These are phyloP conservation scores for Fratercula arctica DNA, from an alignment of 2,797 vertebrate species.

Conservation along the genomic window DNA sequence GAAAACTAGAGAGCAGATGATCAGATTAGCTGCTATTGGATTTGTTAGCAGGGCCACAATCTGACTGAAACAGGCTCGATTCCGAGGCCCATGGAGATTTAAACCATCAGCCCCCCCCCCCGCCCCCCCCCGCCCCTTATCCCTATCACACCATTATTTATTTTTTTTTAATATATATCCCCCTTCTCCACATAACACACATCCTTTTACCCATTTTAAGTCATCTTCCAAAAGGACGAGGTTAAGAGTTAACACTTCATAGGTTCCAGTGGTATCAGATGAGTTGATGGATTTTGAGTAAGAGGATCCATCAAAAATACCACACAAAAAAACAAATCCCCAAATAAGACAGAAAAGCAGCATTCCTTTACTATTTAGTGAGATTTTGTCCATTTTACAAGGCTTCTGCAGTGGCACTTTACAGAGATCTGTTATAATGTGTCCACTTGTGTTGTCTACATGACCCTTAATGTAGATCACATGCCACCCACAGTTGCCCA, in stretches of 20 bases:
- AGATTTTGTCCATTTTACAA: neutral
- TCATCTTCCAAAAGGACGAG: conserved; percentile 76
- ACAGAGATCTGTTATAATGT: neutral
- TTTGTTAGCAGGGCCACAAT: conserved; percentile 91
- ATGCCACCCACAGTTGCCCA: neutral
- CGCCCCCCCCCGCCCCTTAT: neutral
- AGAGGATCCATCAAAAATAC: conserved; percentile 35
- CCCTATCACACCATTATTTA: conserved; percentile 21
- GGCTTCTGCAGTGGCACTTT: neutral
- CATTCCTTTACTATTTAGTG: conserved; percentile 5
- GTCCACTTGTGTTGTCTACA: neutral
- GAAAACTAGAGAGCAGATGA: conserved; percentile 93
- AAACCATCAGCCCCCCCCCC: conserved; percentile 73
- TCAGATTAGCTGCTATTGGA: conserved; percentile 95
- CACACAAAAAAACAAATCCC: neutral
- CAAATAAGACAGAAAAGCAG: conserved; percentile 12
- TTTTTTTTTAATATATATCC: conserved; percentile 50
- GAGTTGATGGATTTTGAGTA: conserved; percentile 67
- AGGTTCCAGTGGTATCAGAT: conserved; percentile 78
- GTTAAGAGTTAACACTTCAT: conserved; percentile 83
- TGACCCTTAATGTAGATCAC: neutral
- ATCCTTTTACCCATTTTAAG: conserved; percentile 75
- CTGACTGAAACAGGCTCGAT: conserved; percentile 89
- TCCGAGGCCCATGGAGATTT: conserved; percentile 84
- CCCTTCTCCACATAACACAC: conserved; percentile 68